Percentiles rank a stretch among this genome's conserved stretches.
Evolutionary conservation across 1,140 invertebrate genomes (phyloP).

Genomic region (Oncopodura yosiiana): DNA sequence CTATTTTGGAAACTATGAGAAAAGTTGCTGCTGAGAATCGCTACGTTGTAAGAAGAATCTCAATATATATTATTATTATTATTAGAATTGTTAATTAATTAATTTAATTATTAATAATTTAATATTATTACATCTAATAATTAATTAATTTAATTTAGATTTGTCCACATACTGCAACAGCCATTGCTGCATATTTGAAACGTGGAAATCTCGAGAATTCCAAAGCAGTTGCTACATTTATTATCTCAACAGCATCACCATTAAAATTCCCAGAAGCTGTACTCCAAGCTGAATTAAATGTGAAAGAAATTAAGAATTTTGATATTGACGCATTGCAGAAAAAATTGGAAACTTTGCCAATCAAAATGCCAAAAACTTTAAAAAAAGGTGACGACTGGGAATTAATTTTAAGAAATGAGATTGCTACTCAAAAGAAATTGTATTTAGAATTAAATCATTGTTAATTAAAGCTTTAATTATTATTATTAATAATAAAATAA

Average conservation of each 20-base stretch:
- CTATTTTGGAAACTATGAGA: slow-evolving; percentile 39
- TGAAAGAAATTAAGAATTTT: slow-evolving; percentile 9
- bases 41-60: slow-evolving; percentile 36
- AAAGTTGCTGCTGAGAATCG: slow-evolving; percentile 40
- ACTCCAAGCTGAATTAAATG: slow-evolving; percentile 37
- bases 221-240: slow-evolving; percentile 31
- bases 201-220: slow-evolving; percentile 1
- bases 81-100: neutral
- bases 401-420: slow-evolving; percentile 38
- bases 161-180: slow-evolving; percentile 46
- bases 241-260: slow-evolving; percentile 43
- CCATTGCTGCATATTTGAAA: slow-evolving; percentile 40
- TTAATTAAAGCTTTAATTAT: no score
- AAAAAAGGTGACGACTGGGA: slow-evolving; percentile 40
- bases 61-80: neutral
- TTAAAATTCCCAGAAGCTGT: slow-evolving; percentile 43
- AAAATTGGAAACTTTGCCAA: slow-evolving; percentile 32
- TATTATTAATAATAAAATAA: no score
- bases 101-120: neutral
- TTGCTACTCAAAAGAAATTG: slow-evolving; percentile 32
- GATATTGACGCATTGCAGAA: slow-evolving; percentile 29
- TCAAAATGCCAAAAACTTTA: slow-evolving; percentile 34
- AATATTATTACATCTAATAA: neutral
- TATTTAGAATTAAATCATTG: no score
- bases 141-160: slow-evolving; percentile 26